Evolutionary conservation across 1,140 invertebrate genomes (phyloP).

Genomic region (Trigoniulus corallinus): DNA sequence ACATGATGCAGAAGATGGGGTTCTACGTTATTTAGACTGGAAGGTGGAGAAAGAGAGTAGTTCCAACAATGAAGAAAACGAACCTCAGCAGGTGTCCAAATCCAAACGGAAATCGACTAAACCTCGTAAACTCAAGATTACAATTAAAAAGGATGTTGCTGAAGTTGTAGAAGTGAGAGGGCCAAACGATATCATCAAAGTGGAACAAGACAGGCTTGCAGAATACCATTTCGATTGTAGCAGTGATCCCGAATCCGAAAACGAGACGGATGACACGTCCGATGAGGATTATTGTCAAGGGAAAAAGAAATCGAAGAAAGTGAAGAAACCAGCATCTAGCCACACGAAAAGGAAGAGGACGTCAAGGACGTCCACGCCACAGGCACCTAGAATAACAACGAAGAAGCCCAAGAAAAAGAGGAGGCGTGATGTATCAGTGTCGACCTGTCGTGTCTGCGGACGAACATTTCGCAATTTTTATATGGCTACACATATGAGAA

Average conservation of each 20-base stretch:
- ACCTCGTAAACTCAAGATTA: not conserved
- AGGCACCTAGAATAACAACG: not conserved
- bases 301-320: not conserved
- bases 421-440: not conserved
- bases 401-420: not conserved
- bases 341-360: not conserved
- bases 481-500: slow-evolving; percentile 21
- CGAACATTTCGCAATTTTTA: slow-evolving; percentile 9
- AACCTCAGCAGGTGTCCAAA: too few species aligned
- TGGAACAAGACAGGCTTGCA: not conserved
- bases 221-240: not conserved
- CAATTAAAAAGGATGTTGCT: not conserved
- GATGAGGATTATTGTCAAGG: not conserved
- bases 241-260: not conserved
- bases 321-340: too few species aligned
- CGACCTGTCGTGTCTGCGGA: not conserved
- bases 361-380: not conserved
- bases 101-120: not conserved
- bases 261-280: not conserved
- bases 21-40: too few species aligned
- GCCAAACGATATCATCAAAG: not conserved
- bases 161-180: not conserved
- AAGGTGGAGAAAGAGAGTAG: too few species aligned
- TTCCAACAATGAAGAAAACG: too few species aligned
- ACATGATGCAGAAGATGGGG: too few species aligned